Evolutionary conservation across 2,888 invertebrate species (phyloP).

Genomic region (Alloscopus bannaensis): DNA sequence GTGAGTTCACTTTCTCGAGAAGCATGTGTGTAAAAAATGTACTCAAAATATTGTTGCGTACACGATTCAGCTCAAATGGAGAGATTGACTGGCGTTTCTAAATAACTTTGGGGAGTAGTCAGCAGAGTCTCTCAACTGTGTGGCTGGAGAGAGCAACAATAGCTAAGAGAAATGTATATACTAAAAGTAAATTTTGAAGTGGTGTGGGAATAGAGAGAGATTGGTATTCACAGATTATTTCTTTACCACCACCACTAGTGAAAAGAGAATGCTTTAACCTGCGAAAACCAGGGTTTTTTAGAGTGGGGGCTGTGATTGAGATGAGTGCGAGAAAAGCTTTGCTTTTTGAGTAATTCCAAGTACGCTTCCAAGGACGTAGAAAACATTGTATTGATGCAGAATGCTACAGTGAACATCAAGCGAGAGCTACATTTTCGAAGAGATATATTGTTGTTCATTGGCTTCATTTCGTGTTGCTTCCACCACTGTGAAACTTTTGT

Average conservation of each 20-base stretch:
- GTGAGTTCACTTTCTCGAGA: too few species aligned
- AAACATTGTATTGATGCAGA: too few species aligned
- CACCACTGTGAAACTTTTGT: constrained; percentile 6
- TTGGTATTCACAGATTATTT: too few species aligned
- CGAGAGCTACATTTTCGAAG: too few species aligned
- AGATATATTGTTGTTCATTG: too few species aligned
- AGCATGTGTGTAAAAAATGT: background rate
- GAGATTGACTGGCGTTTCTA: constrained; percentile 20
- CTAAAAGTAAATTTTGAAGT: too few species aligned
- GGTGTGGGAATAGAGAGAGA: too few species aligned
- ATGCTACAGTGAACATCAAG: too few species aligned
- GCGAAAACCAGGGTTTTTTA: constrained; percentile 10
- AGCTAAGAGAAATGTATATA: constrained; percentile 9
- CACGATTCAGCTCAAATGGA: background rate
- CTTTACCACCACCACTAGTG: too few species aligned
- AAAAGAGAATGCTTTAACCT: background rate
- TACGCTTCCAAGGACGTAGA: too few species aligned
- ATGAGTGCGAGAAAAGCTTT: constrained; percentile 29
- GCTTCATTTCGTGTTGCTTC: background rate
- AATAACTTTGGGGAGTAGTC: constrained; percentile 26
- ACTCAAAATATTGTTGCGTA: constrained; percentile 14
- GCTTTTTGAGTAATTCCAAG: background rate
- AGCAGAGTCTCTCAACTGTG: background rate
- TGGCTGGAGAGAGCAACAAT: constrained; percentile 8
- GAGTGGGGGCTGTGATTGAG: constrained; percentile 30